Percentiles rank a stretch among this genome's conserved stretches.
These are phyloP conservation scores for Pavo muticus DNA, from an alignment of 2,113 vertebrate species.

Conservation along the genomic window DNA sequence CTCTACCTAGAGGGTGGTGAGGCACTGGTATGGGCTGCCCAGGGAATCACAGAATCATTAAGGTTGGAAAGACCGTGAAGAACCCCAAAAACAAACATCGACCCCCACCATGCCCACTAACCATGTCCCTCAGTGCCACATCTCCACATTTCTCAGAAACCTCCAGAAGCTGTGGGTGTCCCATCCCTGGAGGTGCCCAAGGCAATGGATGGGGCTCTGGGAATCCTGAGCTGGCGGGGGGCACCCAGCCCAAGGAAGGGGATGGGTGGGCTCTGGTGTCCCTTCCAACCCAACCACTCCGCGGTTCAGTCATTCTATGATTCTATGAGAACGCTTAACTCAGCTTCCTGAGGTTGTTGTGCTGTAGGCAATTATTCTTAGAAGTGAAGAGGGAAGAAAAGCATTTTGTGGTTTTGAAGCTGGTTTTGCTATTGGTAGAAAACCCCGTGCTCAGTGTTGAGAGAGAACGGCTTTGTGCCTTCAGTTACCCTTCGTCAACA, in stretches of 20 bases:
- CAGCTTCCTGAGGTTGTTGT: background rate
- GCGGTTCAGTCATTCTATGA: background rate
- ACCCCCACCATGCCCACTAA: too few species aligned
- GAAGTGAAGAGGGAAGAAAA: background rate
- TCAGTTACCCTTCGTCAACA: background rate
- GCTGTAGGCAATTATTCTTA: accelerated
- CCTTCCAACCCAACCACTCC: background rate
- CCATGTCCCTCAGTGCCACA: too few species aligned
- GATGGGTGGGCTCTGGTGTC: background rate
- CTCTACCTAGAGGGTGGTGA: background rate
- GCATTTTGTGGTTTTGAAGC: background rate
- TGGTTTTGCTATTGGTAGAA: background rate
- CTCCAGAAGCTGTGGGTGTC: background rate
- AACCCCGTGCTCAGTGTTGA: accelerated
- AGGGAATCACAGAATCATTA: too few species aligned
- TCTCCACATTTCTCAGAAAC: too few species aligned
- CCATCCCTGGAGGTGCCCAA: background rate
- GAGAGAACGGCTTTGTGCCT: accelerated
- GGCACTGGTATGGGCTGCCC: background rate
- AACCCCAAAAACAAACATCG: too few species aligned
- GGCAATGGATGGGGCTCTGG: background rate
- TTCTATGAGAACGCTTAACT: background rate
- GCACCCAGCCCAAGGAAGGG: background rate
- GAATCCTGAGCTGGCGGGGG: background rate
- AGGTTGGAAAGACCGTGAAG: too few species aligned